A percentile compares a stretch with the other conserved stretches of the same genome.
Conservation (phyloP, 2,888 invertebrate species). For the Endotricha flammealis region DNA sequence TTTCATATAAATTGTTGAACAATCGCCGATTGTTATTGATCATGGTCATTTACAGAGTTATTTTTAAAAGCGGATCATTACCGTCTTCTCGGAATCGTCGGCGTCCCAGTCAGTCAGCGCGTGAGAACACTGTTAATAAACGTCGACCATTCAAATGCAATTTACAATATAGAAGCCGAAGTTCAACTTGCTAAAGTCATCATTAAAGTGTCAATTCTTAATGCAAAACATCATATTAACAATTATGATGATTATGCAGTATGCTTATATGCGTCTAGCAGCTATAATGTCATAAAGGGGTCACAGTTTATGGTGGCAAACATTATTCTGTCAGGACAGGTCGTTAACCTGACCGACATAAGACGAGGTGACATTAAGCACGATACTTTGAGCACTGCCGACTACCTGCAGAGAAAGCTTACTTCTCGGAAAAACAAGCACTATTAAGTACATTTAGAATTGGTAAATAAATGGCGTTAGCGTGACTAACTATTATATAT, state of each 20-base stretch:
- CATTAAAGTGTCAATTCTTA: slow-evolving; percentile 5
- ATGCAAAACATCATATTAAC: too few species aligned
- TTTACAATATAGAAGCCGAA: slow-evolving; percentile 4
- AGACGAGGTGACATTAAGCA: slow-evolving; percentile 39
- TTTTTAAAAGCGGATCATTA: slow-evolving; percentile 13
- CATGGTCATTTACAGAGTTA: slow-evolving; percentile 2
- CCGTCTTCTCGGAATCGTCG: slow-evolving; percentile 11
- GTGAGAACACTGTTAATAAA: slow-evolving; percentile 10
- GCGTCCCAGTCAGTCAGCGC: slow-evolving; percentile 3
- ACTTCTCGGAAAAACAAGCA: slow-evolving; percentile 53
- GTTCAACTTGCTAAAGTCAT: slow-evolving; percentile 2
- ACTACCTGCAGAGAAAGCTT: slow-evolving; percentile 59
- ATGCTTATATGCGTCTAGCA: too few species aligned
- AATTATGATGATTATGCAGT: too few species aligned
- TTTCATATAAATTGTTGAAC: too few species aligned
- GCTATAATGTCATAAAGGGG: not conserved
- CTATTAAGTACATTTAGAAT: slow-evolving; percentile 2
- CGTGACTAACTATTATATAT: slow-evolving; percentile 1
- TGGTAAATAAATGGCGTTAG: slow-evolving; percentile 10
- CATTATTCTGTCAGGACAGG: slow-evolving; percentile 8
- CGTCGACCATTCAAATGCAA: slow-evolving; percentile 1
- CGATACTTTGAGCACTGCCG: slow-evolving; percentile 43
- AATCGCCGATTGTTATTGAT: not conserved
- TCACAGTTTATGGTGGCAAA: slow-evolving; percentile 9
- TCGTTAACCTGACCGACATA: slow-evolving; percentile 21